phyloP scores from a whole-genome alignment of 2,113 vertebrate genomes.

The Scomber colias region DNA sequence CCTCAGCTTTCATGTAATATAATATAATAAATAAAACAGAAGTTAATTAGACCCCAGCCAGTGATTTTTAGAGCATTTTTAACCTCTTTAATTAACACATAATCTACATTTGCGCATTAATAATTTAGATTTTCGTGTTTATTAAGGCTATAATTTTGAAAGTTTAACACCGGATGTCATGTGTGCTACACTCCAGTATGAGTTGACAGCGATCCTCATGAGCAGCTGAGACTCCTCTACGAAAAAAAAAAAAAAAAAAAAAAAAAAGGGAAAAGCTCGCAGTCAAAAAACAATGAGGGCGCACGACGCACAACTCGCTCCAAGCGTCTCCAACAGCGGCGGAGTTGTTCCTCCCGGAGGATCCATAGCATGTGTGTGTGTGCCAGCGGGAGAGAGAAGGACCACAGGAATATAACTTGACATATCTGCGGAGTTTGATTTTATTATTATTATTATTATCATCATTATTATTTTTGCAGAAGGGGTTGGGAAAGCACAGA shows the following conservation, averaged over 20 bases:
- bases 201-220: background rate
- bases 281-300: constrained; percentile 69
- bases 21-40: no score
- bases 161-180: constrained; percentile 30
- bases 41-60: no score
- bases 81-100: no score
- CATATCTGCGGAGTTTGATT: constrained; percentile 41
- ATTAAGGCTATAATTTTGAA: constrained; percentile 42
- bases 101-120: no score
- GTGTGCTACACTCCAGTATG: background rate
- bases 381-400: constrained; percentile 33
- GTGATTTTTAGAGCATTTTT: no score
- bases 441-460: constrained; percentile 17
- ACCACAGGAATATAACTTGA: constrained; percentile 60
- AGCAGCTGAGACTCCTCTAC: constrained; percentile 53
- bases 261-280: constrained; percentile 36
- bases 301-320: constrained; percentile 70
- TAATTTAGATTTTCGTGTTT: no score
- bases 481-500: background rate
- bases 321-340: constrained; percentile 58
- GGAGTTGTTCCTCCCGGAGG: constrained; percentile 48
- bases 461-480: background rate
- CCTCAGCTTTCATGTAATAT: no score
- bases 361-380: constrained; percentile 40
- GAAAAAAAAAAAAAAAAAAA: constrained; percentile 27